A percentile compares a stretch with the other conserved stretches of the same genome.
Evolutionary conservation across 2,888 invertebrate genomes (phyloP).

Genomic region (Acleris sparsana): DNA sequence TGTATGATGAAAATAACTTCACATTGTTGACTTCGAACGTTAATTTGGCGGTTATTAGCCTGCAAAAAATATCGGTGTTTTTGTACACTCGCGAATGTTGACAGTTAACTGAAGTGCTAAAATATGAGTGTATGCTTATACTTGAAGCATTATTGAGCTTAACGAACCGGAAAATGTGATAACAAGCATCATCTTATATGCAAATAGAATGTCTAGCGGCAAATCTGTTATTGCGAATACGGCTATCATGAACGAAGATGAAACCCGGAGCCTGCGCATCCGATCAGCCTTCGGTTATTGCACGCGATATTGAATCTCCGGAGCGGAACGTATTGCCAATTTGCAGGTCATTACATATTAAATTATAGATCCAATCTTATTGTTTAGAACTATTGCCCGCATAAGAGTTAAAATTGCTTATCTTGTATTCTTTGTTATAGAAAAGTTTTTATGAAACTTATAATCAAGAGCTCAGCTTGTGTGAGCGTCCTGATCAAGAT

Average conservation of each 20-base stretch:
- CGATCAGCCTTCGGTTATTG: slow-evolving; percentile 59
- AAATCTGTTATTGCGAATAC: slow-evolving; percentile 59
- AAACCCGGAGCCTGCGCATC: slow-evolving; percentile 54
- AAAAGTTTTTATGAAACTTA: background rate
- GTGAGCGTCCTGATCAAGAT: slow-evolving; percentile 43
- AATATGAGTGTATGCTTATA: slow-evolving; percentile 18
- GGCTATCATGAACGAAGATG: slow-evolving; percentile 46
- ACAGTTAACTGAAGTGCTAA: slow-evolving; percentile 22
- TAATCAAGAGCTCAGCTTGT: slow-evolving; percentile 13
- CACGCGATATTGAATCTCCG: slow-evolving; percentile 59
- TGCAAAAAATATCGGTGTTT: slow-evolving; percentile 15
- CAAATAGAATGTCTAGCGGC: slow-evolving; percentile 57
- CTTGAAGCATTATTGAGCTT: slow-evolving; percentile 42
- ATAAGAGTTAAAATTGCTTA: slow-evolving; percentile 2
- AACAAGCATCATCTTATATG: slow-evolving; percentile 48
- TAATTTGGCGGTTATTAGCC: background rate
- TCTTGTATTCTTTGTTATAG: background rate
- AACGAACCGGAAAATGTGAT: slow-evolving; percentile 54
- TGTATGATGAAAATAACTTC: slow-evolving; percentile 13
- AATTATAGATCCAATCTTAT: slow-evolving; percentile 44
- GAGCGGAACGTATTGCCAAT: slow-evolving; percentile 66
- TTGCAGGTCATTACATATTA: slow-evolving; percentile 58
- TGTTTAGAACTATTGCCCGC: slow-evolving; percentile 4
- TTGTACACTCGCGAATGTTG: slow-evolving; percentile 13
- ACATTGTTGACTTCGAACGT: background rate